Percentiles rank a stretch among this genome's conserved stretches.
These are phyloP conservation scores for Oceanodroma leucorhoa DNA, from an alignment of 2,797 vertebrate genomes.

Conservation along the genomic window DNA sequence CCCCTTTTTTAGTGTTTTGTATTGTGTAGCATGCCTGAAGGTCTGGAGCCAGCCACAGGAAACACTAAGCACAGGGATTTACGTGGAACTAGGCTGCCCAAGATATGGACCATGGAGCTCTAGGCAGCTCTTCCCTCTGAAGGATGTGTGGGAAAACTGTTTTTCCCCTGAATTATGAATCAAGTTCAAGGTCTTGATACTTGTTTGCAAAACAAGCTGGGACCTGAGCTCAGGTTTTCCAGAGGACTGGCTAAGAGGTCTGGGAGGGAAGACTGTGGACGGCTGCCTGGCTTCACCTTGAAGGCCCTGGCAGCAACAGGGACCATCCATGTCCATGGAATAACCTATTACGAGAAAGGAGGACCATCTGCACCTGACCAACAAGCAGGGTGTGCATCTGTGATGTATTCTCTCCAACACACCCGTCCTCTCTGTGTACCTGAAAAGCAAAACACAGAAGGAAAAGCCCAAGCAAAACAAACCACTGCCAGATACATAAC, in stretches of 20 bases:
- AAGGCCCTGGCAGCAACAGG: neutral
- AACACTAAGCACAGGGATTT: neutral
- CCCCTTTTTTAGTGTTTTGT: neutral
- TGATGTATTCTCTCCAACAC: neutral
- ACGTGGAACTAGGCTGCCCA: neutral
- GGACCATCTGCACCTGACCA: neutral
- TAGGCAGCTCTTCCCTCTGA: neutral
- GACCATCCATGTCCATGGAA: rapidly evolving
- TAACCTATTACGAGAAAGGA: neutral
- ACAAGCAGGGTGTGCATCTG: neutral
- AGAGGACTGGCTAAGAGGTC: neutral
- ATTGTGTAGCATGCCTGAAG: neutral
- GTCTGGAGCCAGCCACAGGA: neutral
- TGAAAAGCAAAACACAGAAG: neutral
- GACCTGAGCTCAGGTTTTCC: neutral
- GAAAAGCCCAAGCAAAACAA: neutral
- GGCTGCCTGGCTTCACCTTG: neutral
- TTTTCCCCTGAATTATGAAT: neutral
- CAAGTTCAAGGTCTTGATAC: neutral
- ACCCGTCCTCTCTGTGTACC: neutral
- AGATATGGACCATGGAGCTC: neutral
- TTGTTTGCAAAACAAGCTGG: neutral
- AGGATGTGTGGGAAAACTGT: neutral
- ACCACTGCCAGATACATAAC: neutral
- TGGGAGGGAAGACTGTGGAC: neutral